phyloP scores from a whole-genome alignment of 2,113 vertebrate genomes.

The Pseudorectes ferrugineus region DNA sequence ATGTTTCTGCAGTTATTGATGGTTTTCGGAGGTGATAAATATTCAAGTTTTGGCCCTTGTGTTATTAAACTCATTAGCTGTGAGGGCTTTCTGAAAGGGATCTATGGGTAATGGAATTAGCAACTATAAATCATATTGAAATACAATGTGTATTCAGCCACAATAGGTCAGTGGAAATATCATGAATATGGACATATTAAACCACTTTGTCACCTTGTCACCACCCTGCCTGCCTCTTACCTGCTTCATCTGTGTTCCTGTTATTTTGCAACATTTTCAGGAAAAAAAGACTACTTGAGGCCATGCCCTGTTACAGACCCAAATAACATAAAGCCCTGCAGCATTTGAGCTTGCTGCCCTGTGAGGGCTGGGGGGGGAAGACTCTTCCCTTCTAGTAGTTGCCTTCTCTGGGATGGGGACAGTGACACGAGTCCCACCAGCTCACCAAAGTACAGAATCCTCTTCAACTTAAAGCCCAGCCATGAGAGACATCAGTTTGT shows the following conservation, averaged over 20 bases:
- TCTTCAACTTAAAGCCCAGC: not conserved
- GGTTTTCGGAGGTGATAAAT: not conserved
- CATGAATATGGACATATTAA: not conserved
- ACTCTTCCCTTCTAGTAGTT: not conserved
- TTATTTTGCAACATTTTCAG: not conserved
- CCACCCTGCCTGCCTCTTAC: not conserved
- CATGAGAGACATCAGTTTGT: not conserved
- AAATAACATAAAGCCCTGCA: not conserved
- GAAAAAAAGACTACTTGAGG: slow-evolving; percentile 6
- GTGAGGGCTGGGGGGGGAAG: not conserved
- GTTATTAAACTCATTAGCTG: slow-evolving; percentile 46
- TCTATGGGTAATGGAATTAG: slow-evolving; percentile 18
- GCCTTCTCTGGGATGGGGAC: not conserved
- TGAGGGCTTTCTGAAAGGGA: slow-evolving; percentile 20
- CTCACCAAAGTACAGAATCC: not conserved
- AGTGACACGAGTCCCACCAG: not conserved
- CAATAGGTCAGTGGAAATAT: not conserved
- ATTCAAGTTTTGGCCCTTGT: slow-evolving; percentile 34
- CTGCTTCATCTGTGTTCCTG: slow-evolving; percentile 7
- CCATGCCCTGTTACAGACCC: not conserved
- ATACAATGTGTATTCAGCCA: not conserved
- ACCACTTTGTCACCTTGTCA: slow-evolving; percentile 40
- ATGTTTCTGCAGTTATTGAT: slow-evolving; percentile 34
- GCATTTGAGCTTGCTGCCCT: not conserved
- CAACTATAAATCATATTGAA: slow-evolving; percentile 23